Conservation (phyloP, 2,888 invertebrate genomes). For the Andrena hattorfiana region DNA sequence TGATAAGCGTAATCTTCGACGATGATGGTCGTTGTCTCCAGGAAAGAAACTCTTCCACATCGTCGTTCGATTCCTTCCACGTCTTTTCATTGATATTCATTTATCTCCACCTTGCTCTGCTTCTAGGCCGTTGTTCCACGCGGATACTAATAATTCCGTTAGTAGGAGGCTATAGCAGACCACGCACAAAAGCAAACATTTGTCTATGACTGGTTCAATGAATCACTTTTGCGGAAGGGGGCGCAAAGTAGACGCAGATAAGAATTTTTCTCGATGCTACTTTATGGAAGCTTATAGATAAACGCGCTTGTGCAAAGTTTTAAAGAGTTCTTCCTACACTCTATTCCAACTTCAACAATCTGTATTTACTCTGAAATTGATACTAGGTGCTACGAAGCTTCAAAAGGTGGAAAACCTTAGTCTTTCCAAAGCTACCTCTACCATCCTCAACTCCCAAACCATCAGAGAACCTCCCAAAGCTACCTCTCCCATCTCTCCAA, state of each 20-base stretch:
- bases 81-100: not conserved
- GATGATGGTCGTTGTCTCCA: slow-evolving; percentile 5
- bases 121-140: not conserved
- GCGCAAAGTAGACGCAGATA: not conserved
- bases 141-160: not conserved
- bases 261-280: not conserved
- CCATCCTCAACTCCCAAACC: too few species aligned
- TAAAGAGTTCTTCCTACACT: too few species aligned
- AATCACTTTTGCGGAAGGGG: slow-evolving; percentile 32
- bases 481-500: too few species aligned
- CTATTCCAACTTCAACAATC: too few species aligned
- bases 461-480: too few species aligned
- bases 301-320: not conserved
- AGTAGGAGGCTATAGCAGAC: slow-evolving; percentile 34
- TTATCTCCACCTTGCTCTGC: not conserved
- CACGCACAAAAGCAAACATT: slow-evolving; percentile 26
- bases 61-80: too few species aligned
- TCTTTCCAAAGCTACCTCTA: too few species aligned
- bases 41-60: not conserved
- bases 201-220: slow-evolving; percentile 28
- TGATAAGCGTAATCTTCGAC: slow-evolving; percentile 21
- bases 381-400: too few species aligned
- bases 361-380: too few species aligned
- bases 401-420: too few species aligned
- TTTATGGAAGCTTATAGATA: not conserved